A percentile compares a stretch with the other conserved stretches of the same genome.
phyloP scores from a whole-genome alignment of 1,140 invertebrate species.

The Brachionus rubens region DNA sequence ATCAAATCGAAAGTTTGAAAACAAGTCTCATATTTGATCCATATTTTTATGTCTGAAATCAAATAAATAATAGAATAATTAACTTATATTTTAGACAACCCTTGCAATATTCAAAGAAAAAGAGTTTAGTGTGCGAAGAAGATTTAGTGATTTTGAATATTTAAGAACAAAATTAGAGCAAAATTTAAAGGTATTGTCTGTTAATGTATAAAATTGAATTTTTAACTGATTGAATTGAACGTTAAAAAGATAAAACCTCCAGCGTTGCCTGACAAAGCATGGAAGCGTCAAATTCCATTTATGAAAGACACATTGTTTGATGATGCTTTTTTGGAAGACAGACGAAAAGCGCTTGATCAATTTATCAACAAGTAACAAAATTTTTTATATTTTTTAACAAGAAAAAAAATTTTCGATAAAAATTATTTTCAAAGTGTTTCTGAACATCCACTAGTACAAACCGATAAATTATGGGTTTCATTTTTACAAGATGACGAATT shows the following conservation, averaged over 20 bases:
- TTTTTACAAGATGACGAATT: constrained; percentile 46
- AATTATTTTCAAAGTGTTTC: neutral
- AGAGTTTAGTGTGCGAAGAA: constrained; percentile 90
- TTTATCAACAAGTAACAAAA: constrained; percentile 96
- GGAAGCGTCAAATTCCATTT: constrained; percentile 96
- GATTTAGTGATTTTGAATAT: constrained; percentile 99
- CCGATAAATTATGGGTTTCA: constrained; percentile 34
- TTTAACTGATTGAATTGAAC: no score
- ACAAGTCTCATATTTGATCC: no score
- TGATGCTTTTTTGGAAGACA: constrained; percentile 98
- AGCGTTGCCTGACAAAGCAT: constrained; percentile 91
- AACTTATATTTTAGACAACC: constrained; percentile 81
- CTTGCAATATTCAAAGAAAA: constrained; percentile 98
- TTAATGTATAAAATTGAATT: neutral
- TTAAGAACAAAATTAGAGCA: constrained; percentile 93
- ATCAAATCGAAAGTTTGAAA: no score
- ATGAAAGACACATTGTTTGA: constrained; percentile 97
- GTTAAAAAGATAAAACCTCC: constrained; percentile 99
- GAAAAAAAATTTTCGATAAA: neutral
- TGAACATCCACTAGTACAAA: constrained; percentile 33
- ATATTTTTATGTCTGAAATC: no score
- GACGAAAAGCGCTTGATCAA: constrained; percentile 91
- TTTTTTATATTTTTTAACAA: neutral
- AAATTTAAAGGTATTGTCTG: constrained; percentile 84
- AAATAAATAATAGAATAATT: no score